phyloP scores from a whole-genome alignment of 2,888 invertebrate species.

The Panopea generosa region DNA sequence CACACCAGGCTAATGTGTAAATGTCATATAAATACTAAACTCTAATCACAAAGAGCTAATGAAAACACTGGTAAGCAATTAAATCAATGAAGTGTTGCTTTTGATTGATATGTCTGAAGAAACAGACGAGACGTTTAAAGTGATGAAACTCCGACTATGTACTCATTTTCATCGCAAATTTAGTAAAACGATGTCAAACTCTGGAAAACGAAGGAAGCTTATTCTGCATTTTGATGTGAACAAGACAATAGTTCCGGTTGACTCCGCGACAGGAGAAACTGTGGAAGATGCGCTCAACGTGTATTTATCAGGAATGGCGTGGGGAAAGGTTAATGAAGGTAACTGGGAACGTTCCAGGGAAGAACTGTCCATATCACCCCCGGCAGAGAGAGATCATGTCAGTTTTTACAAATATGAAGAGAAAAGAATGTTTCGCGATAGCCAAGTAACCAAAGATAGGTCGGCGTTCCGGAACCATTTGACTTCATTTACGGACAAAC shows the following conservation, averaged over 20 bases:
- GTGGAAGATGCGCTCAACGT: constrained; percentile 57
- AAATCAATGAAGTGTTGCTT: too few relatives aligned
- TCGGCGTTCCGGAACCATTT: constrained; percentile 40
- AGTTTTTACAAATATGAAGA: constrained; percentile 63
- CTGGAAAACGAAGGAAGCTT: constrained; percentile 40
- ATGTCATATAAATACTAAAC: too few relatives aligned
- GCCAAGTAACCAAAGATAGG: constrained; percentile 30
- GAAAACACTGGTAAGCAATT: too few relatives aligned
- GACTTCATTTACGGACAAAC: constrained; percentile 57
- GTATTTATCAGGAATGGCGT: constrained; percentile 53
- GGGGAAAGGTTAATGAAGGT: constrained; percentile 54
- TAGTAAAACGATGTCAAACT: constrained; percentile 22
- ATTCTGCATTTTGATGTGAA: constrained; percentile 61
- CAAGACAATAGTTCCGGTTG: constrained; percentile 61
- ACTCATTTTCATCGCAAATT: constrained; percentile 33
- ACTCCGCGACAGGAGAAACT: constrained; percentile 58
- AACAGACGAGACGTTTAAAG: not conserved
- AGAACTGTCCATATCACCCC: constrained; percentile 24
- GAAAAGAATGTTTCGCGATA: constrained; percentile 25
- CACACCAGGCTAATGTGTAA: too few relatives aligned
- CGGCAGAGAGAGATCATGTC: constrained; percentile 25
- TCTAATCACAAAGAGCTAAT: too few relatives aligned
- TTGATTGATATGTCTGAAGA: not conserved
- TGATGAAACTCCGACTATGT: constrained; percentile 50
- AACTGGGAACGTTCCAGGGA: constrained; percentile 41